phyloP scores from a whole-genome alignment of 1,140 invertebrate species.

The Rhizoglyphus robini region DNA sequence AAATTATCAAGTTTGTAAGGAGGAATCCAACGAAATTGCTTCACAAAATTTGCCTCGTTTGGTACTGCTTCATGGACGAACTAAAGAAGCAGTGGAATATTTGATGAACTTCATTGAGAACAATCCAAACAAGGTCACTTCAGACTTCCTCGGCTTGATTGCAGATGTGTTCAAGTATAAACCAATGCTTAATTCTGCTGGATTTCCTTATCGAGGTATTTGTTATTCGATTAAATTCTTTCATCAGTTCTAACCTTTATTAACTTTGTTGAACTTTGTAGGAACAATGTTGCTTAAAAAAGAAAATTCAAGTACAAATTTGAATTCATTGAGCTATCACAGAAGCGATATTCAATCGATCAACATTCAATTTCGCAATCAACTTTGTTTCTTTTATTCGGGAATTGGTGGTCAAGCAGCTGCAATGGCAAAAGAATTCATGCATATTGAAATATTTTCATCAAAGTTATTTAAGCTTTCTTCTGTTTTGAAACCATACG shows the following conservation, averaged over 20 bases:
- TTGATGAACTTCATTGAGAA: constrained; percentile 33
- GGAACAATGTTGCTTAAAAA: no score
- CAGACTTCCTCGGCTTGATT: constrained; percentile 21
- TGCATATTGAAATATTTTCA: constrained; percentile 61
- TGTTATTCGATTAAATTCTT: no score
- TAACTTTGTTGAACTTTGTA: no score
- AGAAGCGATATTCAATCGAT: background rate
- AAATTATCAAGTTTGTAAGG: no score
- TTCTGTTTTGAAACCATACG: no score
- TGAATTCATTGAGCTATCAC: background rate
- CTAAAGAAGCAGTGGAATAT: constrained; percentile 31
- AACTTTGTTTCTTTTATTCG: constrained; percentile 81
- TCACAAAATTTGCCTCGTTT: constrained; percentile 9
- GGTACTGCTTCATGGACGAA: constrained; percentile 16
- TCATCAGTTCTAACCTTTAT: no score
- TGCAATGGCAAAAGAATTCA: constrained; percentile 76
- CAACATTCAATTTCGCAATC: constrained; percentile 29
- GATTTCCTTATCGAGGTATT: constrained; percentile 20
- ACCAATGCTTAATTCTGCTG: background rate
- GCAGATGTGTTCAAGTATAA: constrained; percentile 12
- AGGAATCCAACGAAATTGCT: no score
- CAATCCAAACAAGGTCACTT: constrained; percentile 27
- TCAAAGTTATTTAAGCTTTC: no score
- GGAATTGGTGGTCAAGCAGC: constrained; percentile 90
- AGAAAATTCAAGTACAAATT: background rate